Conservation (phyloP, 2,797 vertebrate genomes). For the Emydoidea blandingii region DNA sequence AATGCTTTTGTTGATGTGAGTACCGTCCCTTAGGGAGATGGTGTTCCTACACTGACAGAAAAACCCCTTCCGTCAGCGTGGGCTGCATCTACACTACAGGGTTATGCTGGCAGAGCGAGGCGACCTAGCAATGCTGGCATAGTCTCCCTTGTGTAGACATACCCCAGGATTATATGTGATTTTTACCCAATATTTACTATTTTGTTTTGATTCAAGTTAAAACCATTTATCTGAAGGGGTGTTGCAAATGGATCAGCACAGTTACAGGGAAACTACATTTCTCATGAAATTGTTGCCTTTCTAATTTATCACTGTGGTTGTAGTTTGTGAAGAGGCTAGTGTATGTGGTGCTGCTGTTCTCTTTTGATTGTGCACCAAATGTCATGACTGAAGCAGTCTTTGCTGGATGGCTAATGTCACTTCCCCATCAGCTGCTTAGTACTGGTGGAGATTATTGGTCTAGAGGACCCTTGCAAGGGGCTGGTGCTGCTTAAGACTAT, state of each 20-base stretch:
- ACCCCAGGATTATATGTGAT: neutral
- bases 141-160: neutral
- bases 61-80: neutral
- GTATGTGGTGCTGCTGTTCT: neutral
- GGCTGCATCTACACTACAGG: neutral
- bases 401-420: neutral
- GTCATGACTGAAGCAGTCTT: neutral
- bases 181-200: neutral
- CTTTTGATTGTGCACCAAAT: neutral
- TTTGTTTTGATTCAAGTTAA: conserved; percentile 2
- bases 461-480: neutral
- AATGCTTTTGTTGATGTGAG: neutral
- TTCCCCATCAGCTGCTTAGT: neutral
- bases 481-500: neutral
- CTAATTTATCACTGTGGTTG: neutral
- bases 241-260: neutral
- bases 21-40: neutral
- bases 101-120: neutral
- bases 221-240: neutral
- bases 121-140: neutral
- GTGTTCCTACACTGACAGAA: neutral
- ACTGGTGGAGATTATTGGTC: neutral
- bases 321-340: neutral
- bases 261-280: neutral
- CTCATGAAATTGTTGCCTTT: neutral